Evolutionary conservation across 2,888 invertebrate species (phyloP), one percentile per base, ranked within the genome.

Genomic region (Meloe dianella): DNA sequence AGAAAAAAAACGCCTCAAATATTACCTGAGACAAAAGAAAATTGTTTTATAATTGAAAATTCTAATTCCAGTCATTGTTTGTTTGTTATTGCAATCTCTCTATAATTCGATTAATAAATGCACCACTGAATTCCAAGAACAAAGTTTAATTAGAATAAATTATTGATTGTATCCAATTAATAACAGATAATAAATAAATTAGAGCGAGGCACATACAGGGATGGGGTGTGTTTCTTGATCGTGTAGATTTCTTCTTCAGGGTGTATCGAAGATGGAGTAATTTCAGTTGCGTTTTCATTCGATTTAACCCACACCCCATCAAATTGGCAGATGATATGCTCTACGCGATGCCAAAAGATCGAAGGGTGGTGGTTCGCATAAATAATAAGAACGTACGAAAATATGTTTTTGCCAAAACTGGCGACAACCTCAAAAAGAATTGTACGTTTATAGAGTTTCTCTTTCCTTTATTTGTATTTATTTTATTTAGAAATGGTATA

Each of bases 141-240:
- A 67, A 71, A 69, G 66, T 74, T 74, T 74, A 74, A 76, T 76
- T 74, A 76, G 76, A 76, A 75, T 75, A 73, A 74, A 76, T 76
- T 76, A 75, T 75, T 73, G 68, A 58, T 68, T 2, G 66, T 68
- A 71, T 75, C 75, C 72, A 73, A 75, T 76, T 76, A 76, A 74
- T 73, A 71, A 72, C 68, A 70, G 73, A 69, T 71, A 68, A 73
- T 68, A 66, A 68, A 54, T 57, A 17, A 29, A 66, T 22, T 30
- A 38, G 56, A 22, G 68, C 69, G 69, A 59, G n/a, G n/a, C n/a
- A n/a, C n/a, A n/a, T n/a, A n/a, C n/a, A n/a, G n/a, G n/a, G n/a
- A n/a, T n/a, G n/a, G n/a, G n/a, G n/a, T n/a, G n/a, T n/a, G n/a
- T n/a, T n/a, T n/a, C n/a, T 54, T 32, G 57, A 59, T 59, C 60